These are phyloP conservation scores for Drosophila persimilis DNA, from an alignment of 1,140 invertebrate species.

Conservation along the genomic window DNA sequence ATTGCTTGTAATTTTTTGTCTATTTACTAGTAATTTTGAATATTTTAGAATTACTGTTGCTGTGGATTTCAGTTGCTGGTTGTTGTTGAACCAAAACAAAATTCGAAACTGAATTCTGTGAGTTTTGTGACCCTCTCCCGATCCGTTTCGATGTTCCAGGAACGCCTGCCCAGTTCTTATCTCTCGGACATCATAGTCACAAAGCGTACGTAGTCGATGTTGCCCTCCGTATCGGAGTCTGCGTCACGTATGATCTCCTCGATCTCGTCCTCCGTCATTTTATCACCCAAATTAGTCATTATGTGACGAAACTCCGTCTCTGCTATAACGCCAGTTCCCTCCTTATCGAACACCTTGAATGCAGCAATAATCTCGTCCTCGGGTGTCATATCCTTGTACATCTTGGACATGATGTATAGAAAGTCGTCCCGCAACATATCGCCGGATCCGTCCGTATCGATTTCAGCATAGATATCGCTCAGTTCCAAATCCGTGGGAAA, in stretches of 20 bases:
- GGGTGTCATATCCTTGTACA: slow-evolving; percentile 38
- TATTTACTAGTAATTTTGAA: too few relatives aligned
- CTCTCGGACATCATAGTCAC: slow-evolving; percentile 47
- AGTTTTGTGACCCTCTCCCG: neutral
- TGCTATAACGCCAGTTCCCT: slow-evolving; percentile 46
- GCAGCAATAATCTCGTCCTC: slow-evolving; percentile 64
- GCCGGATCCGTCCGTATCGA: slow-evolving; percentile 51
- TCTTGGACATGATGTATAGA: slow-evolving; percentile 51
- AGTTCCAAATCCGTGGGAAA: slow-evolving; percentile 49
- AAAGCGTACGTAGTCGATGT: slow-evolving; percentile 60
- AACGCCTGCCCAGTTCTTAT: slow-evolving; percentile 14
- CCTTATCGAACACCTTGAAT: slow-evolving; percentile 56
- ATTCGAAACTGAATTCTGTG: neutral
- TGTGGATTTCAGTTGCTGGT: too few relatives aligned
- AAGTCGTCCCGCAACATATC: slow-evolving; percentile 57
- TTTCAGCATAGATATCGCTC: slow-evolving; percentile 48
- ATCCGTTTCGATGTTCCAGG: too few relatives aligned
- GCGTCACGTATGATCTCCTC: slow-evolving; percentile 59
- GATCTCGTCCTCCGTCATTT: slow-evolving; percentile 48
- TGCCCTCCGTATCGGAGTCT: slow-evolving; percentile 56
- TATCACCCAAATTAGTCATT: slow-evolving; percentile 43
- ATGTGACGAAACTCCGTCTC: slow-evolving; percentile 54
- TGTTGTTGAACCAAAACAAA: neutral
- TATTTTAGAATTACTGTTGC: neutral
- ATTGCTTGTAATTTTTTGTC: neutral